phyloP scores from a whole-genome alignment of 1,140 invertebrate species.

The Meteorus sp. region DNA sequence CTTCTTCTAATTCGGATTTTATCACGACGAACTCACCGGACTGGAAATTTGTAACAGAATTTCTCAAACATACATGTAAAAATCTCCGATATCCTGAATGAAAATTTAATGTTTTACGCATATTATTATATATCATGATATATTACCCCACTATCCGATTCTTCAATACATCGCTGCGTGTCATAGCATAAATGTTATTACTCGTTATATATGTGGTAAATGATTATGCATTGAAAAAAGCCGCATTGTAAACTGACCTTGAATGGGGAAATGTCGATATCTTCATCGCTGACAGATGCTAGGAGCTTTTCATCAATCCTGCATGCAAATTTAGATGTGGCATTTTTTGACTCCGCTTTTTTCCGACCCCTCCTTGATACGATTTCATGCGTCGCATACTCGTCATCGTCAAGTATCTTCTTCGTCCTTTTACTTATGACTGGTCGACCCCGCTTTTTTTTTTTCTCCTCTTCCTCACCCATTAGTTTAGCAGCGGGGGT shows the following conservation, averaged over 20 bases:
- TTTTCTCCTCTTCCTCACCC: slow-evolving; percentile 50
- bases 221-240: slow-evolving; percentile 1
- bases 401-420: slow-evolving; percentile 43
- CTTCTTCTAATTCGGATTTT: slow-evolving; percentile 72
- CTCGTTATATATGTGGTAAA: background rate
- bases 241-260: slow-evolving; percentile 46
- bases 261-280: slow-evolving; percentile 56
- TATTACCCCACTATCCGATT: slow-evolving; percentile 44
- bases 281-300: slow-evolving; percentile 47
- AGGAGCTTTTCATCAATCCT: slow-evolving; percentile 51
- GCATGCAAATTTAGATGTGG: slow-evolving; percentile 35
- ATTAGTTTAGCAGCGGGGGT: slow-evolving; percentile 64
- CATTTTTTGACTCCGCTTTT: slow-evolving; percentile 40
- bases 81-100: slow-evolving; percentile 5
- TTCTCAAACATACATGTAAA: background rate
- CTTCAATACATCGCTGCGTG: slow-evolving; percentile 44
- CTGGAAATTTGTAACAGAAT: slow-evolving; percentile 59
- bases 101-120: background rate
- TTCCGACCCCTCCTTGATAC: slow-evolving; percentile 42
- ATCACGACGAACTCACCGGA: slow-evolving; percentile 83
- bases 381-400: slow-evolving; percentile 36
- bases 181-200: slow-evolving; percentile 29
- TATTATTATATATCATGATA: slow-evolving; percentile 17
- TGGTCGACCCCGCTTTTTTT: slow-evolving; percentile 49
- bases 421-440: slow-evolving; percentile 47